phyloP scores from a whole-genome alignment of 2,888 invertebrate species.

The Cartodere bifasciata region DNA sequence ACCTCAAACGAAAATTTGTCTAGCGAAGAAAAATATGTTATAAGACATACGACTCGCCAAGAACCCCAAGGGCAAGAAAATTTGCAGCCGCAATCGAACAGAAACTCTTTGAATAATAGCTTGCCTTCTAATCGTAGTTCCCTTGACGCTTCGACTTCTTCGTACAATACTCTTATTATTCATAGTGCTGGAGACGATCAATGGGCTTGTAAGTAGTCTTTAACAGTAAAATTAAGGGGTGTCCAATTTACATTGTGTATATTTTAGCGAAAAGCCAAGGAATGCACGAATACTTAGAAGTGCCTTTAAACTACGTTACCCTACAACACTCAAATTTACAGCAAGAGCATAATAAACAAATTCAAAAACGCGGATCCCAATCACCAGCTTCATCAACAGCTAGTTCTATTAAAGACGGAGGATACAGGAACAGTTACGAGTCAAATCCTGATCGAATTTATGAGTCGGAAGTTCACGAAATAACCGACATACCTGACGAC shows the following conservation, averaged over 20 bases:
- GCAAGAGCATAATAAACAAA: constrained; percentile 25
- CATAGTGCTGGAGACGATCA: constrained; percentile 63
- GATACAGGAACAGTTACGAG: constrained; percentile 22
- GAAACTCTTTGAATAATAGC: constrained; percentile 47
- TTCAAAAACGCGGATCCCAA: constrained; percentile 28
- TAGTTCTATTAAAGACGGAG: constrained; percentile 12
- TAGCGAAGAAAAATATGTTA: constrained; percentile 71
- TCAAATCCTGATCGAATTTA: constrained; percentile 14
- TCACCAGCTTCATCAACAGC: constrained; percentile 29
- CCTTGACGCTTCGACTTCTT: constrained; percentile 62
- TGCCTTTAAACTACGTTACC: constrained; percentile 23
- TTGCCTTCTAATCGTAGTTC: constrained; percentile 52
- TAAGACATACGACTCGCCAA: constrained; percentile 68
- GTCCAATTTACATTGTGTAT: constrained; percentile 1
- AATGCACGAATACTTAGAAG: constrained; percentile 22
- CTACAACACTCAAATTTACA: constrained; percentile 24
- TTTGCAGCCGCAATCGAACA: constrained; percentile 45
- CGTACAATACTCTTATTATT: constrained; percentile 74
- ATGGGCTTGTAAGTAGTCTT: constrained; percentile 43
- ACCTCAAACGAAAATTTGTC: constrained; percentile 84
- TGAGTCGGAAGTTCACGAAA: constrained; percentile 45
- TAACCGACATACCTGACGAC: constrained; percentile 75
- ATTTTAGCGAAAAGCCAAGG: constrained; percentile 15
- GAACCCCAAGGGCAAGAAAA: constrained; percentile 90
- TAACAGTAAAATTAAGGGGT: not conserved